Percentiles rank a stretch among this genome's conserved stretches.
Conservation (phyloP, 2,888 invertebrate genomes). For the Alitta virens region DNA sequence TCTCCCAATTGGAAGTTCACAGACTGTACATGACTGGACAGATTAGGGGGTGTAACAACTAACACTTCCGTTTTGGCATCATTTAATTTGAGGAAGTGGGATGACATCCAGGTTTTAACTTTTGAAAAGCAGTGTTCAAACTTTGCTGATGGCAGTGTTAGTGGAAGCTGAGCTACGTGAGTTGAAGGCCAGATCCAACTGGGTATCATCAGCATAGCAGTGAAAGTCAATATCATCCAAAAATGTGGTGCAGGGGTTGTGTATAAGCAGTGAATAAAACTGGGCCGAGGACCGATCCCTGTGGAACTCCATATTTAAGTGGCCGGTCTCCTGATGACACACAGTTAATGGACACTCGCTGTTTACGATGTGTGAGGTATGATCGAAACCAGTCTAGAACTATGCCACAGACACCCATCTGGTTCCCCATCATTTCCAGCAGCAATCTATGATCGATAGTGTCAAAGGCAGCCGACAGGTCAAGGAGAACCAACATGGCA, state of each 20-base stretch:
- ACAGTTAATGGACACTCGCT: neutral
- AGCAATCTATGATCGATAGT: constrained; percentile 7
- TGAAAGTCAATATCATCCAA: neutral
- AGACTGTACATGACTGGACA: too few species aligned
- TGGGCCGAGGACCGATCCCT: constrained; percentile 7
- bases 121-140: too few species aligned
- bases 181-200: too few species aligned
- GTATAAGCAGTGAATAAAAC: constrained; percentile 3
- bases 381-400: constrained; percentile 8
- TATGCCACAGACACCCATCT: neutral
- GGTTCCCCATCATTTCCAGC: neutral
- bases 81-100: too few species aligned
- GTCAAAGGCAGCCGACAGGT: constrained; percentile 9
- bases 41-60: too few species aligned
- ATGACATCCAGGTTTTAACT: too few species aligned
- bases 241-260: neutral
- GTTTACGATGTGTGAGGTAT: constrained; percentile 5
- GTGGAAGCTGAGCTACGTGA: too few species aligned
- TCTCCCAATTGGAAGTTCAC: too few species aligned
- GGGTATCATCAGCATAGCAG: neutral
- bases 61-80: too few species aligned
- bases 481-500: constrained; percentile 5
- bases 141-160: too few species aligned
- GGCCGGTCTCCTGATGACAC: neutral
- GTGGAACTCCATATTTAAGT: constrained; percentile 6